A percentile compares a stretch with the other conserved stretches of the same genome.
phyloP scores from a whole-genome alignment of 2,888 invertebrate species.

The Dichetophora obliterata region DNA sequence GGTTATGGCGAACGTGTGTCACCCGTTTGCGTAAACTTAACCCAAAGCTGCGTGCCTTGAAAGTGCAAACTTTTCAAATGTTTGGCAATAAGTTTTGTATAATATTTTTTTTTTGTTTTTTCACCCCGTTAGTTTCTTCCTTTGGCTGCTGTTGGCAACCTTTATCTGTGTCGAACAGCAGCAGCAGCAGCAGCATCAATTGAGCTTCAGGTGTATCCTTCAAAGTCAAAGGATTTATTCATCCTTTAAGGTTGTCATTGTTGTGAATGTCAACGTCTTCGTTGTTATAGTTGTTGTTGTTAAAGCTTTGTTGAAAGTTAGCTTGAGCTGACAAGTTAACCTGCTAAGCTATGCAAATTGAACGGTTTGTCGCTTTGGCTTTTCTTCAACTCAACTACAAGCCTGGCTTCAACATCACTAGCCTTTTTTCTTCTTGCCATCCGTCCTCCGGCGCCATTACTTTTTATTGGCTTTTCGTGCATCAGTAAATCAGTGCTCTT shows the following conservation, averaged over 20 bases:
- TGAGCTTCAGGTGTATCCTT: constrained; percentile 1
- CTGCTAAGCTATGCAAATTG: background rate
- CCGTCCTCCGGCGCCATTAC: no score
- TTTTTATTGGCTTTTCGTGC: no score
- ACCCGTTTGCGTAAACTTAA: background rate
- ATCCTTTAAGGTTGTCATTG: background rate
- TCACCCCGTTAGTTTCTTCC: background rate
- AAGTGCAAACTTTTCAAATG: constrained; percentile 6
- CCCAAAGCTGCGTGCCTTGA: background rate
- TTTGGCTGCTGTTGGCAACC: background rate
- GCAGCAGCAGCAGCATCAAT: background rate
- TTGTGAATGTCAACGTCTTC: background rate
- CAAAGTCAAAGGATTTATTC: constrained; percentile 15
- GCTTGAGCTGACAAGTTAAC: background rate
- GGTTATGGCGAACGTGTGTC: background rate
- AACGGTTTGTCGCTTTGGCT: background rate
- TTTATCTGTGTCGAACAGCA: constrained; percentile 7
- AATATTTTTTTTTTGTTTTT: background rate
- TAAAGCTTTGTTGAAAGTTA: background rate
- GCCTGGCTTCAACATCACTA: no score
- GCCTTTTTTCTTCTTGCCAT: no score
- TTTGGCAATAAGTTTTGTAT: constrained; percentile 4
- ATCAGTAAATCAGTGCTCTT: no score
- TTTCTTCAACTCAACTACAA: background rate
- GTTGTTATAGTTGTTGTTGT: background rate